Base-by-base conservation (phyloP, 2,113 vertebrate species). In the Ammodramus savannarum region DNA sequence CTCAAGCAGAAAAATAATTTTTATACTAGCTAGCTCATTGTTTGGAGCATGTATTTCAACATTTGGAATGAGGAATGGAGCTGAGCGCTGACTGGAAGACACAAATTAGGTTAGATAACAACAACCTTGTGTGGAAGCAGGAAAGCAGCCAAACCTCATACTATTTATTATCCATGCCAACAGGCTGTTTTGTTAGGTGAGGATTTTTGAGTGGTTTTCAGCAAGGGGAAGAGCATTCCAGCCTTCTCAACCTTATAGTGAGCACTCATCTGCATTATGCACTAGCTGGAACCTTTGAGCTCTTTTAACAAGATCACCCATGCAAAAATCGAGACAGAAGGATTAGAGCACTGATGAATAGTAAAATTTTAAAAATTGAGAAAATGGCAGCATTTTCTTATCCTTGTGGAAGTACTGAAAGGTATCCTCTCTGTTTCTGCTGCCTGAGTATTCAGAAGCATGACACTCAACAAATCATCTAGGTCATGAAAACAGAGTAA, bases 61-160 rank as follows among this genome's bases (percentile, higher is more conserved):
- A 55, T 27, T 1, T 61, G 52, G 13, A 34, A 79, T 36, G 22
- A 57, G 36, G 52, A 81, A 87, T 4, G 34, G 49, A 36, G 68
- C 34, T 74, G 76, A 77, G 84, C 78, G 63, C 44, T 87, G 58
- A 75, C 74, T 85, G 54, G 69, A 93, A 89, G 85, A 69, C 48
- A 68, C n/a, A 90, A 93, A 92, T 93, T 81, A 89, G 65, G 49
- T 81, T 86, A 92, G 63, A 18, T 74, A 87, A 92, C 84, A 91
- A 91, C 46, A 43, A 62, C 27, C 59, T 83, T 27, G 26, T 39
- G 31, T 43, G 51, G 67, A 72, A 93, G 67, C 46, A 93, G 69
- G 86, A 89, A 90, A 78, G 57, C 62, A 84, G 80, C 76, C 51
- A 90, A 95, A 86, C 31, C 55, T 92, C 57, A 26, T 38, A 25